Evolutionary conservation across 2,888 invertebrate genomes (phyloP).

Genomic region (Dryococelus australis): DNA sequence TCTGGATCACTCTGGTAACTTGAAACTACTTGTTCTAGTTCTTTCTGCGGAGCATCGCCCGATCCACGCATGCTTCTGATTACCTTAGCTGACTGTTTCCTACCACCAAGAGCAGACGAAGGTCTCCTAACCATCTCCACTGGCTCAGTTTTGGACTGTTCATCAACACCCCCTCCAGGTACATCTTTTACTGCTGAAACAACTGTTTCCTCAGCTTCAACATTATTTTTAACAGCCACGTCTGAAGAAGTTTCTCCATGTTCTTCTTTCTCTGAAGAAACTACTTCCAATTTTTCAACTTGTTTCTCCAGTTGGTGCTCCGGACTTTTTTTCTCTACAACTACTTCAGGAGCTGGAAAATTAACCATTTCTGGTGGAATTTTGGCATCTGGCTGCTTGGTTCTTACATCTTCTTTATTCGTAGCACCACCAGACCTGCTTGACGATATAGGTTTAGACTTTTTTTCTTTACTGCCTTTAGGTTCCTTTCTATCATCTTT

Average conservation of each 20-base stretch:
- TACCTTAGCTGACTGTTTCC: background rate
- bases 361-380: background rate
- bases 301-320: background rate
- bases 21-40: background rate
- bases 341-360: background rate
- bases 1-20: background rate
- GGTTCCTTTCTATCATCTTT: background rate
- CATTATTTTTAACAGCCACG: background rate
- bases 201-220: background rate
- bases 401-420: background rate
- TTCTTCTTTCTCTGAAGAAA: background rate
- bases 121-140: conserved; percentile 21
- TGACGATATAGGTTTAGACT: background rate
- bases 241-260: background rate
- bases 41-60: background rate
- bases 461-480: background rate
- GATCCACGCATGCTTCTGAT: background rate
- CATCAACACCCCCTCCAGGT: background rate
- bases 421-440: background rate
- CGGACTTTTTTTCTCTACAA: background rate
- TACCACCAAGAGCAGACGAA: conserved; percentile 29
- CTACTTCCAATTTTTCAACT: background rate
- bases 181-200: background rate
- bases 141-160: background rate
- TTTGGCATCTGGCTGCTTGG: background rate